These are phyloP conservation scores for Glomeris maerens DNA, from an alignment of 1,140 invertebrate genomes.

Conservation along the genomic window DNA sequence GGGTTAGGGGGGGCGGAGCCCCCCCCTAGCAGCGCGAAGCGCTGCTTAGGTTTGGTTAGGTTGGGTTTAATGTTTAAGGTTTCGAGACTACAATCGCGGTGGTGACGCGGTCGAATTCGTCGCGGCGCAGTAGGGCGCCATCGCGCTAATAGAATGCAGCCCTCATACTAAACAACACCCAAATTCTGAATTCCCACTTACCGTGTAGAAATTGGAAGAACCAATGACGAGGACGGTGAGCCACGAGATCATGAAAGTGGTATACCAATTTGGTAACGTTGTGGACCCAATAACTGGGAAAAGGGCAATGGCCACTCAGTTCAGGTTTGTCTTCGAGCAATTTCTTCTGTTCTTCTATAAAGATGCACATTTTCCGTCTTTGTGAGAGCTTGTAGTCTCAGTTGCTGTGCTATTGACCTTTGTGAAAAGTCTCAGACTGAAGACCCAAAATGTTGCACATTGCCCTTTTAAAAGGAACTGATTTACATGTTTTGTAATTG, in stretches of 20 bases:
- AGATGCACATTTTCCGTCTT: too few species aligned
- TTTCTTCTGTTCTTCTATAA: too few species aligned
- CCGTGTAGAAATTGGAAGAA: constrained; percentile 37
- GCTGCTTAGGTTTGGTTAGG: background rate
- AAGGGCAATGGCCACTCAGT: constrained; percentile 50
- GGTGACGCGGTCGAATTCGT: background rate
- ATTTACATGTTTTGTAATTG: too few species aligned
- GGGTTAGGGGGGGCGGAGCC: too few species aligned
- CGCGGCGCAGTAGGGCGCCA: background rate
- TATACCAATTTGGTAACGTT: constrained; percentile 65
- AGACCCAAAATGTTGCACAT: too few species aligned
- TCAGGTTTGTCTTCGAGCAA: constrained; percentile 37
- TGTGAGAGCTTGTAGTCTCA: too few species aligned
- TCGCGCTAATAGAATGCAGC: too few species aligned
- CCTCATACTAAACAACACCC: background rate
- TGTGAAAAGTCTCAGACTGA: too few species aligned
- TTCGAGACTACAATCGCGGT: background rate
- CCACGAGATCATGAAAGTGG: constrained; percentile 59
- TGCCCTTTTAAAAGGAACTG: too few species aligned
- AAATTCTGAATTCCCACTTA: background rate
- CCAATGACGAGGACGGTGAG: constrained; percentile 58
- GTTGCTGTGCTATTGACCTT: too few species aligned
- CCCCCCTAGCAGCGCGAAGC: too few species aligned
- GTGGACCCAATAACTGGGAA: constrained; percentile 68
- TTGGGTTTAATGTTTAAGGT: background rate